Conservation (phyloP, 30 jellyfish, hydroid and myxozoan genomes). For the Pseudorhiza aurosa region DNA sequence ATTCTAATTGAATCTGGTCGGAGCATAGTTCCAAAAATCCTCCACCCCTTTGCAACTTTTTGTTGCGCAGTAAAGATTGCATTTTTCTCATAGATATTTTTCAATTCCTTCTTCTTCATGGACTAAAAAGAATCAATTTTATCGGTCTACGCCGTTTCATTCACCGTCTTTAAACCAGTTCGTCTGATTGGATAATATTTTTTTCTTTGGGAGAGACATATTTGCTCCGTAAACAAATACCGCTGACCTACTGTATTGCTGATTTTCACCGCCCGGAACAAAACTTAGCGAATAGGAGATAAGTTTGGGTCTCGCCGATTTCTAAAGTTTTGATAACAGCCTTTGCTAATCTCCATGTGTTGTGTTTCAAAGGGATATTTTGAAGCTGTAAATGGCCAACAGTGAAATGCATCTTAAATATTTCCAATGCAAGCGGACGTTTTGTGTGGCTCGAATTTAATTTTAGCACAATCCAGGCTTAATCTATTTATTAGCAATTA, state of each 20-base stretch:
- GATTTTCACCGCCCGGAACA: constrained; percentile 1
- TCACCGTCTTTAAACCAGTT: too few relatives aligned
- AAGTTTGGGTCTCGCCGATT: background rate
- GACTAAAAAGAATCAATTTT: too few relatives aligned
- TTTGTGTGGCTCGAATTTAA: constrained; percentile 32
- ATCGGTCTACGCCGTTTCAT: too few relatives aligned
- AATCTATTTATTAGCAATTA: background rate
- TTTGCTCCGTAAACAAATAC: background rate
- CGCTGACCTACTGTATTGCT: constrained; percentile 6
- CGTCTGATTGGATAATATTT: too few relatives aligned
- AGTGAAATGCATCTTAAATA: background rate
- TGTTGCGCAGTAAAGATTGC: too few relatives aligned
- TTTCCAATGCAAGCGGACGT: background rate
- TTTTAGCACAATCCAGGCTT: background rate
- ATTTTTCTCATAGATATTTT: too few relatives aligned
- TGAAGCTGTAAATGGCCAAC: constrained; percentile 1
- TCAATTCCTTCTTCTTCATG: too few relatives aligned
- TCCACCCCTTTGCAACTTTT: too few relatives aligned
- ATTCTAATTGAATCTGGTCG: too few relatives aligned
- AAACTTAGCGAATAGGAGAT: constrained; percentile 1
- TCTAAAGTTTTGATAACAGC: constrained; percentile 20
- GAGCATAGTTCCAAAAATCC: too few relatives aligned
- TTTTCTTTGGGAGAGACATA: background rate
- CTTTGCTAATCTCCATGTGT: constrained; percentile 11
- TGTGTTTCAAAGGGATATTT: constrained; percentile 28